phyloP scores from a whole-genome alignment of 2,113 vertebrate species.

The Eublepharis macularius region DNA sequence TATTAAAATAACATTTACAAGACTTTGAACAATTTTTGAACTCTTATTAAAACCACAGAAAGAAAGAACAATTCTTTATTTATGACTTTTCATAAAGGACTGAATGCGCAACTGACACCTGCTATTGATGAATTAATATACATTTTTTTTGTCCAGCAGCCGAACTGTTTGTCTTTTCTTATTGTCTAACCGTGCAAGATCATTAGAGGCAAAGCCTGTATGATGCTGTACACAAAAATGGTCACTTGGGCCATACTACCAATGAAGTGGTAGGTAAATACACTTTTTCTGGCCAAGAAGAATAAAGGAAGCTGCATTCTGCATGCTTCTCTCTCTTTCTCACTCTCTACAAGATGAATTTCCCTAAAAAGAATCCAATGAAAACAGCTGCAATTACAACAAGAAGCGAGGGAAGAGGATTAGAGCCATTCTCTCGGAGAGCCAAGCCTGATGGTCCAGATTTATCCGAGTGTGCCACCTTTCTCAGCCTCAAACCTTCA shows the following conservation, averaged over 20 bases:
- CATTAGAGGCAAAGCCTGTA: conserved; percentile 88
- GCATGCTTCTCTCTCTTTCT: conserved; percentile 77
- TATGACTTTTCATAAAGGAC: conserved; percentile 82
- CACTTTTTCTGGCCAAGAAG: conserved; percentile 84
- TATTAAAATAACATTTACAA: conserved; percentile 99
- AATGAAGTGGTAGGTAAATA: conserved; percentile 94
- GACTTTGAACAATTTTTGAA: conserved; percentile 90
- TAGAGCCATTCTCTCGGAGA: conserved; percentile 85
- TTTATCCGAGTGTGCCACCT: conserved; percentile 88
- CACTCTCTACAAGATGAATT: conserved; percentile 96
- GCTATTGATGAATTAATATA: conserved; percentile 80
- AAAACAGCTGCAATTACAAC: conserved; percentile 99
- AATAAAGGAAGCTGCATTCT: conserved; percentile 76
- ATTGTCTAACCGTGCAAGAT: conserved; percentile 86
- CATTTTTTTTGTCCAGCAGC: conserved; percentile 80
- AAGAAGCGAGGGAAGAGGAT: conserved; percentile 94
- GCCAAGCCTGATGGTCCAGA: conserved; percentile 83
- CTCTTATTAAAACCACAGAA: conserved; percentile 92
- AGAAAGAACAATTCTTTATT: conserved; percentile 83
- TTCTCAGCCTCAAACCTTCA: conserved; percentile 90
- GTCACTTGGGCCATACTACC: conserved; percentile 86
- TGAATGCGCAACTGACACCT: conserved; percentile 83
- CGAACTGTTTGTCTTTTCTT: conserved; percentile 76
- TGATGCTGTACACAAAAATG: conserved; percentile 90
- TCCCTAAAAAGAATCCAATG: conserved; percentile 99